These are phyloP conservation scores for Periplaneta americana DNA, from an alignment of 1,140 invertebrate genomes.

Conservation along the genomic window DNA sequence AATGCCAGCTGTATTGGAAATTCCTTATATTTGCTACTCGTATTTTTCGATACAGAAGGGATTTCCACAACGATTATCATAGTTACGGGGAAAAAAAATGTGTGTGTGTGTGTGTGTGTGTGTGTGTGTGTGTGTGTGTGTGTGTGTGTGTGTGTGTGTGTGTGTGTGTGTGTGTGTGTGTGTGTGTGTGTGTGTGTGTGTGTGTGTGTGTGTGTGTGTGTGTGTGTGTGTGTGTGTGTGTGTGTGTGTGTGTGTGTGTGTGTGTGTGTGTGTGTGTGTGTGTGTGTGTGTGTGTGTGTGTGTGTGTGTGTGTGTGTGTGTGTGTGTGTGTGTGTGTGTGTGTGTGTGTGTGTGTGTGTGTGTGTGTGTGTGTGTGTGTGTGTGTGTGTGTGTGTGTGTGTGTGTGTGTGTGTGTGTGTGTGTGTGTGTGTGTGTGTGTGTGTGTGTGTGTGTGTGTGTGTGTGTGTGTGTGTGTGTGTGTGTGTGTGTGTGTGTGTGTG, in stretches of 20 bases:
- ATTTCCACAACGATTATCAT: too few relatives aligned
- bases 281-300: neutral
- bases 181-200: neutral
- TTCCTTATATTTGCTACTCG: too few relatives aligned
- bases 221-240: neutral
- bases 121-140: neutral
- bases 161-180: neutral
- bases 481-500: constrained; percentile 19
- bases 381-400: constrained; percentile 12
- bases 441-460: constrained; percentile 20
- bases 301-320: neutral
- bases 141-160: neutral
- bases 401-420: constrained; percentile 13
- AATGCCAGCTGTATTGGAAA: too few relatives aligned
- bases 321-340: neutral
- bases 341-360: neutral
- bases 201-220: neutral
- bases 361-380: neutral
- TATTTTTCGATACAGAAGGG: too few relatives aligned
- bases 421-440: constrained; percentile 18
- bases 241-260: neutral
- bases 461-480: constrained; percentile 19
- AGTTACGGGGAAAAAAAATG: neutral
- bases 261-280: neutral
- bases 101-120: neutral